These are phyloP conservation scores for Bothrops jararaca DNA, from an alignment of 2,113 vertebrate genomes.

Conservation along the genomic window DNA sequence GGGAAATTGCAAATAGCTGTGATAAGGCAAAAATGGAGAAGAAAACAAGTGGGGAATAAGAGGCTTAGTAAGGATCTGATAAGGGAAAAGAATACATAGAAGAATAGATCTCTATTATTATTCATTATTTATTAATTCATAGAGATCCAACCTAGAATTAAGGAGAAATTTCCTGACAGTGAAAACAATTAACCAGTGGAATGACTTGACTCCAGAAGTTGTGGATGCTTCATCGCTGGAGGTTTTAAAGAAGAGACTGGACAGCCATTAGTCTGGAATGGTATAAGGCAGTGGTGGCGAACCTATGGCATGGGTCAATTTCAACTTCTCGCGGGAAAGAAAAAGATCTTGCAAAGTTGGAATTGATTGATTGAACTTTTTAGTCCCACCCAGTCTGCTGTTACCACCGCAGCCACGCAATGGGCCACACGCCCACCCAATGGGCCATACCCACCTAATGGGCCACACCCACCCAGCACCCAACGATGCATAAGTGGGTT, in stretches of 20 bases:
- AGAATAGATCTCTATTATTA: not conserved
- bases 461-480: no score
- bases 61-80: not conserved
- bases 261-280: not conserved
- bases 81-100: not conserved
- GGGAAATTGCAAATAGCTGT: not conserved
- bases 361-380: no score
- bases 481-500: no score
- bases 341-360: no score
- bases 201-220: not conserved
- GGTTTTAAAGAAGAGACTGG: not conserved
- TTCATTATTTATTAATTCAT: not conserved
- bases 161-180: not conserved
- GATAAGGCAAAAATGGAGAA: not conserved
- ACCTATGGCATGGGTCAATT: no score
- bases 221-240: not conserved
- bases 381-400: no score
- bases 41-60: not conserved
- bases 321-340: no score
- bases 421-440: no score
- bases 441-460: no score
- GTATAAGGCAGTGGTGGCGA: not conserved
- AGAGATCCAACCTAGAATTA: not conserved
- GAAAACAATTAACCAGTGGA: not conserved
- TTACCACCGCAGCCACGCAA: no score